These are phyloP conservation scores for Microtus obscurus DNA, from an alignment of 2,797 vertebrate genomes.

Conservation along the genomic window DNA sequence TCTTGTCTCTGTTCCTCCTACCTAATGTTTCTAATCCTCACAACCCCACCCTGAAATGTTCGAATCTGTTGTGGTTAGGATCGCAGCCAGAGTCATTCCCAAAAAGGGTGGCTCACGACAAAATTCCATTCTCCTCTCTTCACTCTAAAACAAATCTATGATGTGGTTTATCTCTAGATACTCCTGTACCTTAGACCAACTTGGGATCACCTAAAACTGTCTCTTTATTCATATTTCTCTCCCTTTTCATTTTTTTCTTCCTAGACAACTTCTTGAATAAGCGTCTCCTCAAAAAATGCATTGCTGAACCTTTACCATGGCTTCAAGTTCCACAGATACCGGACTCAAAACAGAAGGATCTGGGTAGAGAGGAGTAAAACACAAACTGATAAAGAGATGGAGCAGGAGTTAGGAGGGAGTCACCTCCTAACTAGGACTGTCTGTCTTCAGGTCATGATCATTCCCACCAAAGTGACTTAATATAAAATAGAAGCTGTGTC, in stretches of 20 bases:
- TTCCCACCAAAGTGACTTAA: background rate
- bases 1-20: too few species aligned
- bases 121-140: background rate
- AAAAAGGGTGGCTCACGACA: too few species aligned
- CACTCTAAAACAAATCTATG: background rate
- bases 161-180: background rate
- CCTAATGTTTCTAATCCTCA: too few species aligned
- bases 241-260: background rate
- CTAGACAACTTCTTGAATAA: background rate
- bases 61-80: too few species aligned
- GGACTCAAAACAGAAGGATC: background rate
- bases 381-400: background rate
- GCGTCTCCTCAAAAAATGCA: background rate
- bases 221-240: background rate
- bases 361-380: background rate
- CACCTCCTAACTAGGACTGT: background rate
- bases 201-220: background rate
- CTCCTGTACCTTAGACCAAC: background rate
- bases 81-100: too few species aligned
- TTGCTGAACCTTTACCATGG: background rate
- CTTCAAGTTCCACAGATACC: slow-evolving; percentile 13
- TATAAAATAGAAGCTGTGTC: background rate
- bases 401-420: background rate
- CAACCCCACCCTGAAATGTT: too few species aligned
- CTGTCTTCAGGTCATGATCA: background rate